Evolutionary conservation across 35 echinoderm and acorn worm genomes (phyloP).

Genomic region (Heliocidaris erythrogramma): DNA sequence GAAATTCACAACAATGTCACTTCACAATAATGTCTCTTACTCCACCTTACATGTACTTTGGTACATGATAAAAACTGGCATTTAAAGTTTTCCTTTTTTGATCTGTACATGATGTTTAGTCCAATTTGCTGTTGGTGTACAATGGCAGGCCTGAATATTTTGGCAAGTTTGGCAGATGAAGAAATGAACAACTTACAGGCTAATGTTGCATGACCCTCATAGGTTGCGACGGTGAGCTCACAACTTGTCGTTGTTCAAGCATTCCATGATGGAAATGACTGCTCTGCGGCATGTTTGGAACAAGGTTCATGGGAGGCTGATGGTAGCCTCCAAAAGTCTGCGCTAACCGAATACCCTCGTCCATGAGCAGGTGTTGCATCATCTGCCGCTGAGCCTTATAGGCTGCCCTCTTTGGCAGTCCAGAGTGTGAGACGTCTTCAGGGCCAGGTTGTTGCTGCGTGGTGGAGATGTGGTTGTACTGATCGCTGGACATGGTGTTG

Average conservation of each 20-base stretch:
- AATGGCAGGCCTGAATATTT: background rate
- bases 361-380: slow-evolving; percentile 80
- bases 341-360: slow-evolving; percentile 81
- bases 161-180: background rate
- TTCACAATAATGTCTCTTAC: background rate
- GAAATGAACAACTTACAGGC: background rate
- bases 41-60: background rate
- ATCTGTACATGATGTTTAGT: background rate
- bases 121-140: background rate
- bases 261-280: slow-evolving; percentile 17
- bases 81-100: background rate
- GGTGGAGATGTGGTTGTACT: background rate
- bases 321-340: slow-evolving; percentile 49
- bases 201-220: slow-evolving; percentile 11
- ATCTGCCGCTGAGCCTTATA: slow-evolving; percentile 62
- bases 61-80: background rate
- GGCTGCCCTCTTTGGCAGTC: slow-evolving; percentile 53
- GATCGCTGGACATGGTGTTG: background rate
- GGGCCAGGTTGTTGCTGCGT: background rate
- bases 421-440: slow-evolving; percentile 28
- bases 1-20: too few relatives aligned
- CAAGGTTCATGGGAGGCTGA: background rate
- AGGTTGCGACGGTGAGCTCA: background rate
- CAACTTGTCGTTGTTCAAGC: background rate
- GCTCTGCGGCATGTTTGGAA: background rate